These are phyloP conservation scores for Ectropis crepuscularia DNA, from an alignment of 2,888 invertebrate species.

Conservation along the genomic window DNA sequence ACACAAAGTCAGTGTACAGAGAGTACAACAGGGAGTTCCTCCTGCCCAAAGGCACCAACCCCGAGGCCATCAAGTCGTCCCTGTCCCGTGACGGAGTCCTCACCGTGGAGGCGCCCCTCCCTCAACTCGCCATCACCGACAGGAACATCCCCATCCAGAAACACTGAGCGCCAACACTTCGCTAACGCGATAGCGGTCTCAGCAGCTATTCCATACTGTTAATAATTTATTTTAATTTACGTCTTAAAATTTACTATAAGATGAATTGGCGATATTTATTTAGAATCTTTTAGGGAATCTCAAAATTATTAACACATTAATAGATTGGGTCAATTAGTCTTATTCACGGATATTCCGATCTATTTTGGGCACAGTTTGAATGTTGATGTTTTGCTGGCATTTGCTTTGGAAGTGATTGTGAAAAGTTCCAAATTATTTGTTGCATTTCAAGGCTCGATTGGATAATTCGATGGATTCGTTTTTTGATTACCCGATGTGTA, in stretches of 20 bases:
- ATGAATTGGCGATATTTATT: slow-evolving; percentile 76
- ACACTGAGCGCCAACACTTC: slow-evolving; percentile 66
- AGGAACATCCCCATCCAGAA: slow-evolving; percentile 92
- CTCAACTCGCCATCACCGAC: slow-evolving; percentile 92
- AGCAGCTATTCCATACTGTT: slow-evolving; percentile 83
- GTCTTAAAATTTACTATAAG: slow-evolving; percentile 73
- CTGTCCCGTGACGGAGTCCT: slow-evolving; percentile 98
- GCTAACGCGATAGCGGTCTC: slow-evolving; percentile 56
- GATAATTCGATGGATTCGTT: slow-evolving; percentile 49
- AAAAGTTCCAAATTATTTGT: slow-evolving; percentile 61
- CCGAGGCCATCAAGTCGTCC: slow-evolving; percentile 97
- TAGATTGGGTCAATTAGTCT: slow-evolving; percentile 61
- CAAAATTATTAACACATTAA: slow-evolving; percentile 68
- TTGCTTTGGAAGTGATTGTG: slow-evolving; percentile 63
- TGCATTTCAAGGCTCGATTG: slow-evolving; percentile 67
- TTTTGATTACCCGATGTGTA: slow-evolving; percentile 42
- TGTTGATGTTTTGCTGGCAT: slow-evolving; percentile 62
- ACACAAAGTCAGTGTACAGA: slow-evolving; percentile 98
- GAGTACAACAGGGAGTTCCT: slow-evolving; percentile 99
- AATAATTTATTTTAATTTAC: slow-evolving; percentile 84
- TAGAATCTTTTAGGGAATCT: slow-evolving; percentile 80
- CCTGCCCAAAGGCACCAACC: slow-evolving; percentile 98
- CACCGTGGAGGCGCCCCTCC: slow-evolving; percentile 98
- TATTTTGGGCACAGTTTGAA: slow-evolving; percentile 62
- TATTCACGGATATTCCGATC: slow-evolving; percentile 57